These are phyloP conservation scores for Onychorhynchus coronatus DNA, from an alignment of 2,113 vertebrate genomes.

Conservation along the genomic window DNA sequence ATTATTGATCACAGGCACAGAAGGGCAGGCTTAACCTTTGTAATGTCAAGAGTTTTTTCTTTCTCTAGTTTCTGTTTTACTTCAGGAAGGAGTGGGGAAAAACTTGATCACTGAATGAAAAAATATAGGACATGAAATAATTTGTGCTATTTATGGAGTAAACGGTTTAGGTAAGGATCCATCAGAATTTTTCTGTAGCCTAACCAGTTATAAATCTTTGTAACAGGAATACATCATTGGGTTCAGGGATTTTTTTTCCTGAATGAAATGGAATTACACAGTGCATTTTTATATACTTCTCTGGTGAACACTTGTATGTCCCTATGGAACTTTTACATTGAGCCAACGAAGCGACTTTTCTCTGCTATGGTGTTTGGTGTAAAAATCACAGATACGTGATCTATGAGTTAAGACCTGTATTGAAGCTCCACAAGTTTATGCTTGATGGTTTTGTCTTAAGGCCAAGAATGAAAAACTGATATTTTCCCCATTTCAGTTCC, in stretches of 20 bases:
- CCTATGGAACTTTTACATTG: background rate
- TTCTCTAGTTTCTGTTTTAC: background rate
- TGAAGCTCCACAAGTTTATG: background rate
- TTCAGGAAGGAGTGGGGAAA: accelerated
- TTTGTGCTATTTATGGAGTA: background rate
- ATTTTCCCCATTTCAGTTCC: background rate
- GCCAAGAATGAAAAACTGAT: background rate
- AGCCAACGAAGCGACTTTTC: background rate
- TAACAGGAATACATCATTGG: background rate
- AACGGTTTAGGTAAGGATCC: background rate
- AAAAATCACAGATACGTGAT: background rate
- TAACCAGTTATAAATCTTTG: background rate
- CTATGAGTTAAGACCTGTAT: background rate
- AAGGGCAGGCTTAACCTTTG: background rate
- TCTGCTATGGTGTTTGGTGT: background rate
- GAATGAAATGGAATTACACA: background rate
- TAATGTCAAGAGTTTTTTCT: background rate
- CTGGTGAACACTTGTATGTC: background rate
- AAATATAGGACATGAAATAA: background rate
- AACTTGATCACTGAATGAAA: background rate
- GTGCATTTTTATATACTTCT: background rate
- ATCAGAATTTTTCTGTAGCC: background rate
- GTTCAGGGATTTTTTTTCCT: background rate
- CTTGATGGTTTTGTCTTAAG: background rate
- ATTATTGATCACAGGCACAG: background rate